Base-by-base conservation (phyloP, 1,140 invertebrate genomes). In the Hesperophylax magnus region DNA sequence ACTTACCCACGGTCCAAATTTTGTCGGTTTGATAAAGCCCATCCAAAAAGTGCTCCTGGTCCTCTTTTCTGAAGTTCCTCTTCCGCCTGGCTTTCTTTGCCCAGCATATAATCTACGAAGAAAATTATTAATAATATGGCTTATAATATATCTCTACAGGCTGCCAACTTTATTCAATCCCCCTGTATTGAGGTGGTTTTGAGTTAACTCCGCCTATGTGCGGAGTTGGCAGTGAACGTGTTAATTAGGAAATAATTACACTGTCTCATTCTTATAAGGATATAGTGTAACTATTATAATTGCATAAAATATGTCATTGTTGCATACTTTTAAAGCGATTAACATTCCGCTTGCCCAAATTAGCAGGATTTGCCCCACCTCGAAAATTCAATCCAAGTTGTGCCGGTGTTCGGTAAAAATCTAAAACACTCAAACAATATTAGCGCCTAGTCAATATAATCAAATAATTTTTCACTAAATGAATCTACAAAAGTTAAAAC, bases 81-180 rank as follows among this genome's bases (percentile, higher is more conserved):
- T 27, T 82, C 78, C 3, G 15, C 76, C 31, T 72, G 78, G 34
- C 54, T 83, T 63, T 83, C 78, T 80, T 83, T 83, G 8, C 72
- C 78, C 74, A 80, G 47, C 81, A 83, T 83, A 20, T 80, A 83
- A 80, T 80, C 81, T 83, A 9, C 24, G 5, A 82, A 80, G n/a
- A 71, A 34, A 58, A 79, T n/a, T n/a, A 71, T 34, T 53, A 39
- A 18, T 18, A 56, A 2, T 17, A 3, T 56, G 53, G 9, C n/a
- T 17, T 56, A 3, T 56, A 56, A 15, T 9, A 31, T 31, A 6
- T 3, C 6, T 31, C 27, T 31, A 6, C 27, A 31, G 27, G 27
- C 2, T 31, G 2, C 6, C 6, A 31, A 3, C 27, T 31, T 31
- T 2, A 31, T 31, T 31, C 27, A 31, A 6, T 31, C 2, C 6